Percentiles rank a stretch among this genome's conserved stretches.
These are phyloP conservation scores for Setipinna tenuifilis DNA, from an alignment of 2,797 vertebrate species.

Conservation along the genomic window DNA sequence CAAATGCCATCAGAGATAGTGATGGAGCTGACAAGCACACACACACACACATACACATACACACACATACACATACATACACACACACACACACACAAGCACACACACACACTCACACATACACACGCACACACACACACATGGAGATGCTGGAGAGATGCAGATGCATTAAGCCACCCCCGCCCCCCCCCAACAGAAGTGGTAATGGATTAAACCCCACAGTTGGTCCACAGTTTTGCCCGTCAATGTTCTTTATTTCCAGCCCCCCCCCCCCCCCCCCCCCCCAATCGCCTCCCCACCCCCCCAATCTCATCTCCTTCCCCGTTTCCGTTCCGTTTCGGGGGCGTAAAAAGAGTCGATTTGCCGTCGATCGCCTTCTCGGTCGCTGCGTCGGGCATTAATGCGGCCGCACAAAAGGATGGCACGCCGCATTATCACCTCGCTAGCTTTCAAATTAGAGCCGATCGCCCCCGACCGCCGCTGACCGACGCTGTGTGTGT, in stretches of 20 bases:
- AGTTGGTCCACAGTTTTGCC: conserved; percentile 81
- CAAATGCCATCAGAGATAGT: conserved; percentile 77
- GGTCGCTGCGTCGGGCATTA: conserved; percentile 89
- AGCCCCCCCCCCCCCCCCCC: conserved; percentile 64
- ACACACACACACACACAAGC: too few relatives aligned
- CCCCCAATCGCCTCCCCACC: too few relatives aligned
- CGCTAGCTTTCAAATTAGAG: conserved; percentile 92
- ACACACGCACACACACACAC: too few relatives aligned
- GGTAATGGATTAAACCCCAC: conserved; percentile 92
- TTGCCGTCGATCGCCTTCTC: conserved; percentile 83
- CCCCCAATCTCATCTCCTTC: conserved; percentile 57
- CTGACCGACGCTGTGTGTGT: too few relatives aligned
- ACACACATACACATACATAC: too few relatives aligned
- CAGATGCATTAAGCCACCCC: conserved; percentile 89
- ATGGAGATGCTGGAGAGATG: too few relatives aligned
- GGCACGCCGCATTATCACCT: conserved; percentile 85
- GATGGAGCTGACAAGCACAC: too few relatives aligned
- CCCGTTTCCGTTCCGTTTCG: conserved; percentile 66
- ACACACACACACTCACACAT: too few relatives aligned
- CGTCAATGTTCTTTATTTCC: conserved; percentile 90
- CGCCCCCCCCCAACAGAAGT: conserved; percentile 69
- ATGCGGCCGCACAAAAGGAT: conserved; percentile 92
- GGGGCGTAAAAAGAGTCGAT: conserved; percentile 81
- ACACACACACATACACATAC: too few relatives aligned
- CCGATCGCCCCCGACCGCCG: too few relatives aligned